Base-by-base conservation (phyloP, 1,140 invertebrate species). In the Doryteuthis pealeii region DNA sequence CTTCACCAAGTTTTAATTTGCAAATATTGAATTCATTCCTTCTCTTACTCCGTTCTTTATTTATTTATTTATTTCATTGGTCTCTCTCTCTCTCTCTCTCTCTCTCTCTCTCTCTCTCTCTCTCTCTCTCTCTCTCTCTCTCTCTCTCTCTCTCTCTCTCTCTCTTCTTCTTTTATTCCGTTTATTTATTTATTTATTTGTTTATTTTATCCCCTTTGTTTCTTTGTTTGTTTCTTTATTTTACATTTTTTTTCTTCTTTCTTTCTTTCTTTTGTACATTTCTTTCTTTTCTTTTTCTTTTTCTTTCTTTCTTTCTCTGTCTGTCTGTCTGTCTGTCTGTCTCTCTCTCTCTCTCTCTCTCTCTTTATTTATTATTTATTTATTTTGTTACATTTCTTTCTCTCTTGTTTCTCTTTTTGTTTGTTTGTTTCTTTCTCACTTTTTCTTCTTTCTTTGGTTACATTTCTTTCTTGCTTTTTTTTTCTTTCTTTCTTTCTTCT, bases 51-150 rank as follows among this genome's bases (percentile, higher is more conserved):
- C 8, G 8, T 49, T 49, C 8, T 49, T 49, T 49, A 49, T 49
- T 49, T 49, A 49, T 49, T 49, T 49, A 49, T 49, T 49, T 49
- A 49, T 49, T 49, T 22, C 45, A 15, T 49, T 22, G 8, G 8
- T 49, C 45, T 49, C 45, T 49, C 45, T 49, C 45, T 49, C 45
- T 49, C 45, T 49, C 45, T 49, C 45, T 49, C 45, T 49, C 45
- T 49, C 45, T 49, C 45, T 49, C 45, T 49, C 45, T 49, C 45
- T 49, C 45, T 49, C 8, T 49, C 45, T 49, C 45, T 49, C 45
- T 49, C 45, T 49, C 45, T 49, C 45, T 49, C 45, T 49, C 45
- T 49, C 45, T 49, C 45, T 49, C 45, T 49, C 45, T 49, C 22
- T 49, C 45, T 49, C 45, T 22, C 45, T 49, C 45, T 49, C 45